phyloP scores from a whole-genome alignment of 2,888 invertebrate genomes.

The Achlya flavicornis region DNA sequence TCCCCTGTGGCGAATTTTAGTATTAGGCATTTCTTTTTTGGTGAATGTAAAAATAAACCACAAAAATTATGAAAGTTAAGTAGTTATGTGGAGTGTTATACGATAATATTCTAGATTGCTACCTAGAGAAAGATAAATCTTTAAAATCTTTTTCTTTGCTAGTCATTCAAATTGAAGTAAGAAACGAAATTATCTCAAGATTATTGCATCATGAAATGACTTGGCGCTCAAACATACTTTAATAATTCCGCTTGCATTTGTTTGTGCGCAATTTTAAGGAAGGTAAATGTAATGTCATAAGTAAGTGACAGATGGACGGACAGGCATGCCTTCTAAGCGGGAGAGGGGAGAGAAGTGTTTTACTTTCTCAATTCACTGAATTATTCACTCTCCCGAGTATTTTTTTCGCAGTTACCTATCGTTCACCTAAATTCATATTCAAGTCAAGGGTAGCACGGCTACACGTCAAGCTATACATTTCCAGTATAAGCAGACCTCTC shows the following conservation, averaged over 20 bases:
- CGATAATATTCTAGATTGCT: no score
- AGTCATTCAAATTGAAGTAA: no score
- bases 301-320: slow-evolving; percentile 74
- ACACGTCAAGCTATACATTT: no score
- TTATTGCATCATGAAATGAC: background rate
- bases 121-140: no score
- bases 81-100: no score
- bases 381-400: slow-evolving; percentile 58
- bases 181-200: background rate
- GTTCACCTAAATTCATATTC: slow-evolving; percentile 49
- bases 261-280: slow-evolving; percentile 43
- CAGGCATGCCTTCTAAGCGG: slow-evolving; percentile 51
- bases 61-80: no score
- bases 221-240: slow-evolving; percentile 6
- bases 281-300: slow-evolving; percentile 55
- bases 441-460: slow-evolving; percentile 26
- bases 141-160: no score
- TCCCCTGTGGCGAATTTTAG: no score
- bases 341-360: slow-evolving; percentile 53
- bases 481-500: no score
- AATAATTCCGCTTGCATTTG: slow-evolving; percentile 28
- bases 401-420: slow-evolving; percentile 45
- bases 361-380: slow-evolving; percentile 68
- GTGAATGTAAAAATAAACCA: no score
- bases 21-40: no score